These are phyloP conservation scores for Hydrozoanthus tunicans DNA, from an alignment of 64 coral and sea anemone genomes.

Conservation along the genomic window DNA sequence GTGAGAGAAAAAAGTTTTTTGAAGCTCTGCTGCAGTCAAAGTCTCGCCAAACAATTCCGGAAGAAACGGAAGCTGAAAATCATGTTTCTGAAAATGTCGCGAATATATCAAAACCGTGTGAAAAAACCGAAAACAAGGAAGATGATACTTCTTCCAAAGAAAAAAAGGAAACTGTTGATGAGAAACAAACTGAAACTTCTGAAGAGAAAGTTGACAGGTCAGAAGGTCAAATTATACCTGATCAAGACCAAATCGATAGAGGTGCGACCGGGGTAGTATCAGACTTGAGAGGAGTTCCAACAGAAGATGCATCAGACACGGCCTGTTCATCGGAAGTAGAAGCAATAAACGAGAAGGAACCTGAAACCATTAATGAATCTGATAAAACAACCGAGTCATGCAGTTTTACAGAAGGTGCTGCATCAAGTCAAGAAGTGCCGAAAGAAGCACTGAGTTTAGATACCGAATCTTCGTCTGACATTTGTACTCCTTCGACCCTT, in stretches of 20 bases:
- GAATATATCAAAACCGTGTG: not conserved
- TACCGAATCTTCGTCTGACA: not conserved
- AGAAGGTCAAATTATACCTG: not conserved
- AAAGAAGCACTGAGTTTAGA: not conserved
- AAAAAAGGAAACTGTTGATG: not conserved
- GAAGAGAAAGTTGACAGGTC: not conserved
- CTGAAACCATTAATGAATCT: constrained; percentile 22
- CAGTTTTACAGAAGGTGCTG: not conserved
- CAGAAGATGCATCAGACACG: constrained; percentile 8
- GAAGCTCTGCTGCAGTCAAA: constrained; percentile 76
- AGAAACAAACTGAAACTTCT: not conserved
- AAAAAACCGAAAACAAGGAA: not conserved
- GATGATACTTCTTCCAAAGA: not conserved
- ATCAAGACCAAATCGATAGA: constrained; percentile 34
- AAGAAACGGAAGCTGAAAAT: constrained; percentile 62
- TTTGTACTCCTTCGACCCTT: not conserved
- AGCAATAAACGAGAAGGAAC: not conserved
- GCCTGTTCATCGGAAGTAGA: not conserved
- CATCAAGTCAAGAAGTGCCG: not conserved
- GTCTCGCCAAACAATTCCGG: constrained; percentile 63
- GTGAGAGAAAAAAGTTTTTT: constrained; percentile 86
- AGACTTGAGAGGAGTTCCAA: constrained; percentile 59
- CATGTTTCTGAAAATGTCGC: not conserved
- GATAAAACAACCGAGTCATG: not conserved
- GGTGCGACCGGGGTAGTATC: constrained; percentile 59